A percentile compares a stretch with the other conserved stretches of the same genome.
Evolutionary conservation across 2,888 invertebrate genomes (phyloP).

Genomic region (Apamea monoglypha): DNA sequence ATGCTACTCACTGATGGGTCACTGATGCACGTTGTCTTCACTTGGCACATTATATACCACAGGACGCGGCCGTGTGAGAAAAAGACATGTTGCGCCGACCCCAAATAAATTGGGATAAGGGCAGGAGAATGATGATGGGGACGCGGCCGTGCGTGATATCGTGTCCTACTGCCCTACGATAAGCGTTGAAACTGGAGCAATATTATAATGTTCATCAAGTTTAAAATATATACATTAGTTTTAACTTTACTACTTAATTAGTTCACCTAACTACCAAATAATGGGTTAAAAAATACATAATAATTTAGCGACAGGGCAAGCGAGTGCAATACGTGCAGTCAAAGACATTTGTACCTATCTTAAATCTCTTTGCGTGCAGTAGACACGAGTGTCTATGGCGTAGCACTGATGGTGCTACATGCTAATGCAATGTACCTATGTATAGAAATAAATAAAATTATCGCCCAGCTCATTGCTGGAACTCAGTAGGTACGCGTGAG

Average conservation of each 20-base stretch:
- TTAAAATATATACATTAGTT: slow-evolving; percentile 8
- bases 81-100: too few relatives aligned
- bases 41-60: slow-evolving; percentile 42
- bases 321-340: background rate
- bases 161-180: slow-evolving; percentile 22
- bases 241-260: slow-evolving; percentile 1
- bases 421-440: background rate
- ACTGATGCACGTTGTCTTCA: slow-evolving; percentile 19
- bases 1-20: slow-evolving; percentile 9
- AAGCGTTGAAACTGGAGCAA: slow-evolving; percentile 15
- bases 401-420: background rate
- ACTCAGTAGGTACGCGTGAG: background rate
- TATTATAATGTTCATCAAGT: background rate
- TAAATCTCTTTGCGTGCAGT: too few relatives aligned
- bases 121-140: background rate
- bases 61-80: too few relatives aligned
- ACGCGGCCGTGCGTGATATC: slow-evolving; percentile 24
- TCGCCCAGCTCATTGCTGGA: background rate
- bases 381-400: background rate
- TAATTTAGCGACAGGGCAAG: background rate
- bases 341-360: too few relatives aligned
- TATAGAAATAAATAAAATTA: background rate
- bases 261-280: background rate
- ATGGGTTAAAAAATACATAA: slow-evolving; percentile 7
- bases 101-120: too few relatives aligned